Evolutionary conservation across 2,113 vertebrate genomes (phyloP).

Genomic region (Arenaria interpres): DNA sequence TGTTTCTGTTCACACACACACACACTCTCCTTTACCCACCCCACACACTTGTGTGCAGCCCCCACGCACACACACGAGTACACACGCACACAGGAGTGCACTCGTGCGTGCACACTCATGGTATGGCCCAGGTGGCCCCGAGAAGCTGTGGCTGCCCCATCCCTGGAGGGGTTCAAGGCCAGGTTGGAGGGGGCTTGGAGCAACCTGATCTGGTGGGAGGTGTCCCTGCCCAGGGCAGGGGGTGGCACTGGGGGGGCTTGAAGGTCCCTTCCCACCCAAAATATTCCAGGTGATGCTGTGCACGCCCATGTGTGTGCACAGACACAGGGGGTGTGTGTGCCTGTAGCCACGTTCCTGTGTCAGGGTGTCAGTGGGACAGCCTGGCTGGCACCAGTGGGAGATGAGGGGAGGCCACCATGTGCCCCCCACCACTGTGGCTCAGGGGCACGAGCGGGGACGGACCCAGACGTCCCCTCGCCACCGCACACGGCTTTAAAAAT

Average conservation of each 20-base stretch:
- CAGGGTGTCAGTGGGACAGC: accelerated
- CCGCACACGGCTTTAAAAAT: neutral
- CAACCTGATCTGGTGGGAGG: neutral
- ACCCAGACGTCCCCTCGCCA: neutral
- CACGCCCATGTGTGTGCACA: neutral
- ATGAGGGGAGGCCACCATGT: no score
- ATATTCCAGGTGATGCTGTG: neutral
- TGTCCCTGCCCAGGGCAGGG: neutral
- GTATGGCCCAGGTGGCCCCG: no score
- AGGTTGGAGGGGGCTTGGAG: neutral
- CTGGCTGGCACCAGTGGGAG: neutral
- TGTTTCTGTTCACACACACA: accelerated
- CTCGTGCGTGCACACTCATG: neutral
- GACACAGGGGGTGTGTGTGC: neutral
- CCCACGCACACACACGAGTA: neutral
- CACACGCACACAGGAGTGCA: neutral
- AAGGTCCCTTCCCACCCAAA: neutral
- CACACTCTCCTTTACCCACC: neutral
- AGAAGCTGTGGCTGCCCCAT: neutral
- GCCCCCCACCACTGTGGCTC: accelerated
- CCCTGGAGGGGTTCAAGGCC: neutral
- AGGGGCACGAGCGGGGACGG: accelerated
- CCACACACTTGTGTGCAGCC: neutral
- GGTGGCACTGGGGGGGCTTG: neutral
- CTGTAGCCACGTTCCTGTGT: accelerated